Evolutionary conservation across 2,113 vertebrate species (phyloP), one percentile per base, ranked within the genome.

Genomic region (Cebus imitator): DNA sequence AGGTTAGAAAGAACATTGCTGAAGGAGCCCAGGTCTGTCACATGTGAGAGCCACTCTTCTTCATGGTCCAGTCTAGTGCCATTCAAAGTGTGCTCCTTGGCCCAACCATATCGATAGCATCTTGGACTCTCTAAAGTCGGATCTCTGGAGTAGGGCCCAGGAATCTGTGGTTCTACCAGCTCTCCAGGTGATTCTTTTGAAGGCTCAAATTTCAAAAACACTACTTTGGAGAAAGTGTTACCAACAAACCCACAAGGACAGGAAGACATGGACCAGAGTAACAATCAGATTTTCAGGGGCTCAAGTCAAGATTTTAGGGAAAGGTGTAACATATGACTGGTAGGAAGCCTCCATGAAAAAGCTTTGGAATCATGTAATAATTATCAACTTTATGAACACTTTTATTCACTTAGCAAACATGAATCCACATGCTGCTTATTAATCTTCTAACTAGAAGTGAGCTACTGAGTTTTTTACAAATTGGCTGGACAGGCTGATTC

Each of bases 401-500:
- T 96, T 81, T 50, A 85, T 72, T 95, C 70, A 76, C 35, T 84
- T 70, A 90, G 27, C 37, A 85, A 70, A 66, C 76, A 92, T 35
- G 79, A 95, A 87, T 52, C 16, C 30, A 96, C 81, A 72, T 8
- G 81, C n/a, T 72, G 76, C 40, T 94, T 61, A 91, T 64, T 96
- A 76, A 94, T 85, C 48, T 84, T 91, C 61, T 48, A 70, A 75
- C 11, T 23, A 84, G 72, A 96, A 90, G 90, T 84, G 11, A 97
- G 37, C 55, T 85, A 84, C 50, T 8, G 75, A 87, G 37, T 87
- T 95, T 79, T 84, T 90, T 92, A 80, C 55, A 95, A 79, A 79
- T 57, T 32, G 5, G n/a, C 78, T 86, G 10, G 1, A 25, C 35
- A 88, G 66, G 30, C 52, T 45, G 18, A 88, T 73, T 21, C 61